These are phyloP conservation scores for Lasioglossum figueresi DNA, from an alignment of 2,888 invertebrate species.

Conservation along the genomic window DNA sequence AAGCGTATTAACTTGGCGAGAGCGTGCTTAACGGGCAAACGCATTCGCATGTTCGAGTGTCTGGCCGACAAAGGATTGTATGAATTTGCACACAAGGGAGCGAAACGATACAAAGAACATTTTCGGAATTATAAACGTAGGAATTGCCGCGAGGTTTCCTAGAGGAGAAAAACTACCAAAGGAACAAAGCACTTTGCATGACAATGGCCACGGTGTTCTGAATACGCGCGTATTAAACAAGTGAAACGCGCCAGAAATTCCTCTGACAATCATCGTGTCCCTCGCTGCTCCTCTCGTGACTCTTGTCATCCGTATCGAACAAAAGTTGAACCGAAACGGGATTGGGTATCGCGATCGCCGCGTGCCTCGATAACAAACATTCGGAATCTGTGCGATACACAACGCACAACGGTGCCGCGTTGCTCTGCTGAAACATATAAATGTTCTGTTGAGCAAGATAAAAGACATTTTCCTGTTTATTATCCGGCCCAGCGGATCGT, in stretches of 20 bases:
- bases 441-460: too few species aligned
- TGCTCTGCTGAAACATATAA: neutral
- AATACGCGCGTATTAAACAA: constrained; percentile 26
- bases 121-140: neutral
- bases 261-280: neutral
- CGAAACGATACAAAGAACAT: neutral
- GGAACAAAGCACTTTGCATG: neutral
- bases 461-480: constrained; percentile 11
- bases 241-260: constrained; percentile 18
- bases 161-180: constrained; percentile 15
- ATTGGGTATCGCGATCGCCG: neutral
- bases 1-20: neutral
- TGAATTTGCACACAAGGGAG: neutral
- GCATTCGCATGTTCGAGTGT: neutral
- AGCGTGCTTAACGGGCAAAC: neutral
- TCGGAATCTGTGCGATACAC: neutral
- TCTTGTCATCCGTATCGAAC: constrained; percentile 5
- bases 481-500: constrained; percentile 2
- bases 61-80: neutral
- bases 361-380: constrained; percentile 30
- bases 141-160: constrained; percentile 6
- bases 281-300: constrained; percentile 13
- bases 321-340: constrained; percentile 7
- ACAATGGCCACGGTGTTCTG: constrained; percentile 8
- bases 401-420: neutral